phyloP scores from a whole-genome alignment of 2,113 vertebrate genomes.

The Odocoileus hemionus region DNA sequence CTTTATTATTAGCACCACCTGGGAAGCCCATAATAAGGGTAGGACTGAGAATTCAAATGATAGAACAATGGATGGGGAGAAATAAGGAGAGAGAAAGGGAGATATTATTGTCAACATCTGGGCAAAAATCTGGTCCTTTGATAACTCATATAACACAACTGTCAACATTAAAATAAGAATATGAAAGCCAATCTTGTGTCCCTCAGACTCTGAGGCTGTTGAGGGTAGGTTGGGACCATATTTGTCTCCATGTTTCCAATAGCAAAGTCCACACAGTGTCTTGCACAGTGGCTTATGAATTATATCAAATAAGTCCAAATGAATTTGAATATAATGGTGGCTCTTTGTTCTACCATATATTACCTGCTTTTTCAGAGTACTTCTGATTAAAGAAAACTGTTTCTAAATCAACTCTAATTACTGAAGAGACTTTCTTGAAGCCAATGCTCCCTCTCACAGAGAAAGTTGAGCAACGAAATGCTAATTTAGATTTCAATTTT shows the following conservation, averaged over 20 bases:
- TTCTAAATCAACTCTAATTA: slow-evolving; percentile 5
- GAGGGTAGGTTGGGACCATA: background rate
- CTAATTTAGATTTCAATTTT: background rate
- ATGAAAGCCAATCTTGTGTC: background rate
- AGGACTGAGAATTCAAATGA: background rate
- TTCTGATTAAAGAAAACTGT: slow-evolving; percentile 3
- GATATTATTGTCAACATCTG: background rate
- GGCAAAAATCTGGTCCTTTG: background rate
- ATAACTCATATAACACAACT: background rate
- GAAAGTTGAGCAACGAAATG: background rate
- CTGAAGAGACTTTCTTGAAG: slow-evolving; percentile 1
- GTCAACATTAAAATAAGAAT: slow-evolving; percentile 1
- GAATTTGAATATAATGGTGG: background rate
- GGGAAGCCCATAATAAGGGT: background rate
- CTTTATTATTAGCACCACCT: too few relatives aligned
- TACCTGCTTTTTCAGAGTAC: slow-evolving; percentile 5
- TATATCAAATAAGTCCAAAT: background rate
- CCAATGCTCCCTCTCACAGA: background rate
- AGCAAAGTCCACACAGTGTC: background rate
- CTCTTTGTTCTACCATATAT: background rate
- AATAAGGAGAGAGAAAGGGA: background rate
- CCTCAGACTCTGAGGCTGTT: background rate
- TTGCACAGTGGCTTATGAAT: background rate
- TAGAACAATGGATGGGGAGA: background rate
- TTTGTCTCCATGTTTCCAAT: background rate